Evolutionary conservation across 2,113 vertebrate genomes (phyloP).

Genomic region (Mola mola): DNA sequence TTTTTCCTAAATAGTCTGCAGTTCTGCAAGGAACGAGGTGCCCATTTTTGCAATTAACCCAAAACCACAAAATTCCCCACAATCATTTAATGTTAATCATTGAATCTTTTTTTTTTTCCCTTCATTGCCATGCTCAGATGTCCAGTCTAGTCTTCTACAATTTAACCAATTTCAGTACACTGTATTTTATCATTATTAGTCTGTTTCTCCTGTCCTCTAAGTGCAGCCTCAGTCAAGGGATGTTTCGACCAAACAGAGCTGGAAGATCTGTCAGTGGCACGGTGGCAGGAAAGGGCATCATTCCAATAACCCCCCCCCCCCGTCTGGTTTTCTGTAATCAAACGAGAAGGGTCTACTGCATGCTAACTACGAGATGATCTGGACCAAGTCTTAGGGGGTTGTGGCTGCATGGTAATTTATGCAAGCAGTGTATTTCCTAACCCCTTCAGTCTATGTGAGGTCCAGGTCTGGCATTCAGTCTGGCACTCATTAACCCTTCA

Average conservation of each 20-base stretch:
- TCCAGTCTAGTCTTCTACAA: conserved; percentile 36
- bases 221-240: conserved; percentile 36
- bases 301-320: conserved; percentile 58
- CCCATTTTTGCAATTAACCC: conserved; percentile 28
- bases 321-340: conserved; percentile 70
- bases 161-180: conserved; percentile 21
- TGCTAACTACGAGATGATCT: conserved; percentile 73
- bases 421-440: conserved; percentile 54
- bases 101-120: background rate
- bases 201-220: conserved; percentile 27
- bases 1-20: conserved; percentile 40
- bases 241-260: conserved; percentile 46
- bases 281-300: conserved; percentile 65
- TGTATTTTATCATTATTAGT: conserved; percentile 41
- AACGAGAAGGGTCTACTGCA: conserved; percentile 72
- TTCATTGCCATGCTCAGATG: background rate
- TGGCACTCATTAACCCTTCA: conserved; percentile 66
- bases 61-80: conserved; percentile 20
- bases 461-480: conserved; percentile 62
- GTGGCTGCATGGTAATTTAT: conserved; percentile 78
- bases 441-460: conserved; percentile 31
- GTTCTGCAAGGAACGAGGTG: conserved; percentile 1
- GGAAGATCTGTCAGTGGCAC: conserved; percentile 63
- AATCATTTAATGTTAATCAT: conserved; percentile 15
- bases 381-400: conserved; percentile 65